phyloP scores from a whole-genome alignment of 2,113 vertebrate species.

The Pionites leucogaster region DNA sequence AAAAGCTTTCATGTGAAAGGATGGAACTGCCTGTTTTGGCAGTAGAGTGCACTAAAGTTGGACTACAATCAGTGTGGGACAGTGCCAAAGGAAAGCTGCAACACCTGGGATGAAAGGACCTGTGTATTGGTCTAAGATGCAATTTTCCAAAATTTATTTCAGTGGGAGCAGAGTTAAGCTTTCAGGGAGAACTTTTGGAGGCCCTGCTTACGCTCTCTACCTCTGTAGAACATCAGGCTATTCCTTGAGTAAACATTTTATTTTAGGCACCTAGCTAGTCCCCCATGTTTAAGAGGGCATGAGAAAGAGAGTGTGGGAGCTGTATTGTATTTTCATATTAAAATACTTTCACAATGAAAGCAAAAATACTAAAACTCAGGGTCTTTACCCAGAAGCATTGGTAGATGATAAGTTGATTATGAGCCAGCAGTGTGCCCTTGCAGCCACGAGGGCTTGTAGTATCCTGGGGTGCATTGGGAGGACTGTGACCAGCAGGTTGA shows the following conservation, averaged over 20 bases:
- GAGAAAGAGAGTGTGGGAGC: not conserved
- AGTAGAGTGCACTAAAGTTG: not conserved
- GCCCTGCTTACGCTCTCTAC: not conserved
- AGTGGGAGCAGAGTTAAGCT: not conserved
- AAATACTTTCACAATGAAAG: not conserved
- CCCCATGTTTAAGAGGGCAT: rapidly evolving
- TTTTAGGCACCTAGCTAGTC: not conserved
- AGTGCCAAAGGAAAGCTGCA: constrained; percentile 5
- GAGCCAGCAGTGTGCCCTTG: not conserved
- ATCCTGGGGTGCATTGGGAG: not conserved
- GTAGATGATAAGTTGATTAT: not conserved
- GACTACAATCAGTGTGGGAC: not conserved
- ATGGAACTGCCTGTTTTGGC: constrained; percentile 5
- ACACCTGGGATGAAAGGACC: not conserved
- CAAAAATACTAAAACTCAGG: not conserved
- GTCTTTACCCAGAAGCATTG: not conserved
- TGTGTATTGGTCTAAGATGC: not conserved
- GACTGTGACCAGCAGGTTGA: not conserved
- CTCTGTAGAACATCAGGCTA: not conserved
- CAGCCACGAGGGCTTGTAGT: not conserved
- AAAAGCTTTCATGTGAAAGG: constrained; percentile 1
- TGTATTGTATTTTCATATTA: not conserved
- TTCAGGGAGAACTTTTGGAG: not conserved
- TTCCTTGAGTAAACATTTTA: not conserved
- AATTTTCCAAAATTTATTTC: not conserved